Evolutionary conservation across 2,797 vertebrate species (phyloP).

Genomic region (Sciurus carolinensis): DNA sequence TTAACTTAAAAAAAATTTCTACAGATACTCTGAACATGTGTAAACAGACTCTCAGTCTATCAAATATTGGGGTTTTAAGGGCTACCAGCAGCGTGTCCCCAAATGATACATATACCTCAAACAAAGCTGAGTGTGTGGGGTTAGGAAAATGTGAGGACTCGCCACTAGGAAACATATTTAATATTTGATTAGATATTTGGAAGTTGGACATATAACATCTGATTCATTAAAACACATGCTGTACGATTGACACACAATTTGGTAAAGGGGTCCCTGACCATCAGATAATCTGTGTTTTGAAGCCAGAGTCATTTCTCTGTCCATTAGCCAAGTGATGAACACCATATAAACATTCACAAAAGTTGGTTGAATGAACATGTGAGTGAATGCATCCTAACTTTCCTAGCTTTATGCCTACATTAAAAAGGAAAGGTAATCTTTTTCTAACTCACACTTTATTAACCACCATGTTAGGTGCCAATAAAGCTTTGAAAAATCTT

Average conservation of each 20-base stretch:
- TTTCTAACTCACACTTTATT: slow-evolving; percentile 5
- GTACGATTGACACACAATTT: not conserved
- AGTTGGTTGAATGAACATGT: slow-evolving; percentile 20
- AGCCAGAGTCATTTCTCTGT: not conserved
- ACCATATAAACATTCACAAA: slow-evolving; percentile 23
- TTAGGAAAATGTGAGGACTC: not conserved
- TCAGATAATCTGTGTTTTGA: slow-evolving; percentile 29
- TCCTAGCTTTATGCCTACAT: not conserved
- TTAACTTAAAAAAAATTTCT: slow-evolving; percentile 10
- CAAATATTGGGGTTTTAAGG: not conserved
- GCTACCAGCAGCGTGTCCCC: not conserved
- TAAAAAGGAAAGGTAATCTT: slow-evolving; percentile 40
- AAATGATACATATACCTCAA: not conserved
- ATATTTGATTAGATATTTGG: slow-evolving; percentile 6
- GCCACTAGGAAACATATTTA: not conserved
- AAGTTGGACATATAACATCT: not conserved
- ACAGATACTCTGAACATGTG: not conserved
- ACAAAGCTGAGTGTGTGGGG: not conserved
- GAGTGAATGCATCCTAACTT: not conserved
- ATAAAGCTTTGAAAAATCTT: slow-evolving; percentile 35
- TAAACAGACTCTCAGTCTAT: not conserved
- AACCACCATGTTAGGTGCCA: not conserved
- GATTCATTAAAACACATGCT: slow-evolving; percentile 8
- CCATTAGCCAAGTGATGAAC: not conserved
- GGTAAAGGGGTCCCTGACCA: not conserved